phyloP scores from a whole-genome alignment of 2,113 vertebrate genomes.

The Bettongia penicillata region DNA sequence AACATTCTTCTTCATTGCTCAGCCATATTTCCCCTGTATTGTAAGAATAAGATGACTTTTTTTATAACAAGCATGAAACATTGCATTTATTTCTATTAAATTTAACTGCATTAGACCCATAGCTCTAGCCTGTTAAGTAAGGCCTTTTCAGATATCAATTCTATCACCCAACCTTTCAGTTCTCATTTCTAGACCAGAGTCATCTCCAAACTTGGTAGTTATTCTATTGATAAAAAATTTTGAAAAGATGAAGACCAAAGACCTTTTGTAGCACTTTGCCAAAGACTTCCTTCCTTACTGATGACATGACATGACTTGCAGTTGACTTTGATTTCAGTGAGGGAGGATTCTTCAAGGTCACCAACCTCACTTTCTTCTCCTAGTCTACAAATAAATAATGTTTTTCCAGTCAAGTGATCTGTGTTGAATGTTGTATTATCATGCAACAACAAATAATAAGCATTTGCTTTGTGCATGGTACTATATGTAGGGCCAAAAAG shows the following conservation, averaged over 20 bases:
- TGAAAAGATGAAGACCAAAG: not conserved
- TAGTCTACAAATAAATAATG: not conserved
- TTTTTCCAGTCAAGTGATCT: not conserved
- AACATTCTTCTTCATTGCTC: not conserved
- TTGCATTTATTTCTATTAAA: not conserved
- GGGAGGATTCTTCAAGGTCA: no score
- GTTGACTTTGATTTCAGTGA: no score
- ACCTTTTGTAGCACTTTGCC: not conserved
- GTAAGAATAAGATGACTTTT: not conserved
- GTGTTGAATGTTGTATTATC: not conserved
- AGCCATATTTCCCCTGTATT: not conserved
- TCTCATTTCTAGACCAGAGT: not conserved
- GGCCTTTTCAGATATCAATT: not conserved
- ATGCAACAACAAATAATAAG: not conserved
- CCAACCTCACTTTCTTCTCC: no score
- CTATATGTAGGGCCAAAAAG: not conserved
- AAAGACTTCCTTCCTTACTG: not conserved
- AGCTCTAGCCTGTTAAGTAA: not conserved
- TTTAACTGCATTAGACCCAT: not conserved
- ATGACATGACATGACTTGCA: no score
- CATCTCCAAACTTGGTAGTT: not conserved
- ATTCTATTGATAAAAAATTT: not conserved
- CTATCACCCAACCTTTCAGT: not conserved
- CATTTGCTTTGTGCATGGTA: not conserved
- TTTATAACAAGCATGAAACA: not conserved